phyloP scores from a whole-genome alignment of 1,140 invertebrate genomes.

The Cheumatopsyche charites region DNA sequence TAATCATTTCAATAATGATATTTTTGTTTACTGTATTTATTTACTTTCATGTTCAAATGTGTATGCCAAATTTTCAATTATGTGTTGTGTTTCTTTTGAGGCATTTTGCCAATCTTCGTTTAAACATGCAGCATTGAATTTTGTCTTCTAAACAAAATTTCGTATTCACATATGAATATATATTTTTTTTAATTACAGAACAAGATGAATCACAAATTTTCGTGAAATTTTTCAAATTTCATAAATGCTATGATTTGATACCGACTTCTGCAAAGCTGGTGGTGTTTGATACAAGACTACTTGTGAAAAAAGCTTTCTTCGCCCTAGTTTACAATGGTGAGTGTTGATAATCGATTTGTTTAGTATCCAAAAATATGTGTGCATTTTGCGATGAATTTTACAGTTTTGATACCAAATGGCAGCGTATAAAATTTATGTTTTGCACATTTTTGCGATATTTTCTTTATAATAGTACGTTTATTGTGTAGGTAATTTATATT shows the following conservation, averaged over 20 bases:
- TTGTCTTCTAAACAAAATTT: slow-evolving; percentile 3
- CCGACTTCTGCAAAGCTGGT: slow-evolving; percentile 98
- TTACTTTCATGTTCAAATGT: too few species aligned
- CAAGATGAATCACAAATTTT: slow-evolving; percentile 96
- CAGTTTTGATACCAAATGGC: not conserved
- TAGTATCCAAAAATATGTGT: not conserved
- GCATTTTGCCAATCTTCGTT: slow-evolving; percentile 7
- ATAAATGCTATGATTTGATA: slow-evolving; percentile 99
- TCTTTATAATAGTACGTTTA: too few species aligned
- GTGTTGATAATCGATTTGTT: slow-evolving; percentile 49
- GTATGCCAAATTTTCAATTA: too few species aligned
- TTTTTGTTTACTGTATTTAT: too few species aligned
- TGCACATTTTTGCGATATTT: not conserved
- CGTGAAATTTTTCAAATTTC: slow-evolving; percentile 98
- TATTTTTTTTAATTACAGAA: slow-evolving; percentile 75
- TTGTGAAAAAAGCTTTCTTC: slow-evolving; percentile 99
- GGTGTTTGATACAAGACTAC: slow-evolving; percentile 98
- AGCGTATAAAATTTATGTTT: not conserved
- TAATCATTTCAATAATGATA: too few species aligned
- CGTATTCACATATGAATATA: not conserved
- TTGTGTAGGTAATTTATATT: too few species aligned
- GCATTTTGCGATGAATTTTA: too few species aligned
- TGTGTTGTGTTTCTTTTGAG: too few species aligned
- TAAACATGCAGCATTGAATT: not conserved
- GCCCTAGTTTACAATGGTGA: slow-evolving; percentile 97